Evolutionary conservation across 2,888 invertebrate species (phyloP), one percentile per base, ranked within the genome.

Genomic region (Napeogenes sylphis): DNA sequence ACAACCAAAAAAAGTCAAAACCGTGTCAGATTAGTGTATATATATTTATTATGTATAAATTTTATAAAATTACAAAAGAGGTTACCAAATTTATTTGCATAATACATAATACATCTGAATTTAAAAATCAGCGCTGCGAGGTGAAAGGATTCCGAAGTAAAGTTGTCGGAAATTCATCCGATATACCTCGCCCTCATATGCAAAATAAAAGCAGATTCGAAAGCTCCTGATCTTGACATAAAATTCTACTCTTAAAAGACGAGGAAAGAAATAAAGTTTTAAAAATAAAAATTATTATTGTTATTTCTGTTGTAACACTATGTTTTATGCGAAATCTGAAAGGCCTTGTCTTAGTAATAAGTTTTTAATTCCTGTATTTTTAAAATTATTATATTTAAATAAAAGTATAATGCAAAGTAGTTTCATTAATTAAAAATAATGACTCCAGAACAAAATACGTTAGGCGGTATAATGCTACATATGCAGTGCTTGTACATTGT

Each of bases 151-250:
- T 79, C 68, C 71, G 74, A 77, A 75, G 80, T 80, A 80, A 83
- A 79, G 79, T 82, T 83, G 83, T 81, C 72, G 76, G 65, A 74
- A 78, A 78, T 80, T 82, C 79, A 80, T 75, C 73, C 75, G 68
- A 71, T 73, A 73, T 73, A 76, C 67, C 69, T 70, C 61, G 65
- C 73, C 74, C 75, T 75, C 76, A 69, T 76, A 83, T 83, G 82
- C 78, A 81, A 83, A 84, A 73, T 75, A 56, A 59, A 57, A 78
- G 75, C 58, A 63, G 61, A 61, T 57, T 32, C 51, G 58, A 46
- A 6, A 35, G 35, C 14, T 55, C 63, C 56, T 63, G 59, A 45
- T 47, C 42, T 55, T 56, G 58, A 65, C 65, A 58, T 62, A 62
- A 63, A 68, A 63, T 63, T 65, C 65, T 64, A 53, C 58, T 45